Conservation (phyloP, 2,797 vertebrate species). For the Parauchenoglanis ngamensis region DNA sequence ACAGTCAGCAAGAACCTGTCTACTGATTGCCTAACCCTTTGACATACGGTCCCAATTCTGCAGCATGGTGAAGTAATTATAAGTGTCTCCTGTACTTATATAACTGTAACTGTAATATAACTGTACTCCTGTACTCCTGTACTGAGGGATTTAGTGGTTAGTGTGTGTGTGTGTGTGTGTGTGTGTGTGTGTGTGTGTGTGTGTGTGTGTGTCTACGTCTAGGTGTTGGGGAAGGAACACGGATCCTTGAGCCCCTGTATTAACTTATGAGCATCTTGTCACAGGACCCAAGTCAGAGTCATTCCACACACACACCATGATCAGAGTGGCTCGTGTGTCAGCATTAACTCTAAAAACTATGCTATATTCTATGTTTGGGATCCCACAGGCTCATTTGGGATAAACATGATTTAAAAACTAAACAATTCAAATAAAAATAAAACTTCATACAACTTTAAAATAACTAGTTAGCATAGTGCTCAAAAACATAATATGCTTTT, state of each 20-base stretch:
- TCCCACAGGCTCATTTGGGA: neutral
- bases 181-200: neutral
- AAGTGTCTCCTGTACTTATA: neutral
- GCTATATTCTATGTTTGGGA: neutral
- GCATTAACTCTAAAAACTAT: neutral
- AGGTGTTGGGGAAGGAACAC: constrained; percentile 17
- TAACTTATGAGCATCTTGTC: constrained; percentile 33
- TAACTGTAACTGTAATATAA: too few species aligned
- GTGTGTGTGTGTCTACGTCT: neutral
- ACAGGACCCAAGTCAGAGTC: constrained; percentile 38
- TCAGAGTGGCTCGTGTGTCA: constrained; percentile 25
- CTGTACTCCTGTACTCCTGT: too few species aligned
- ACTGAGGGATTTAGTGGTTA: neutral
- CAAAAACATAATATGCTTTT: neutral
- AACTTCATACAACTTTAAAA: neutral
- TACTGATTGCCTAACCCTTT: neutral
- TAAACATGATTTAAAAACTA: neutral
- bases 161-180: constrained; percentile 9
- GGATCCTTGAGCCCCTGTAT: constrained; percentile 30
- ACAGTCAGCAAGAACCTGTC: neutral
- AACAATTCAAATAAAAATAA: neutral
- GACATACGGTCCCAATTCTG: neutral
- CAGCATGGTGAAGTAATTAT: neutral
- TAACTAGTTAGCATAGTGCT: neutral
- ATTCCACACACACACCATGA: constrained; percentile 22